Percentiles rank a stretch among this genome's conserved stretches.
These are phyloP conservation scores for Leucophenga montana DNA, from an alignment of 2,888 invertebrate species.

Conservation along the genomic window DNA sequence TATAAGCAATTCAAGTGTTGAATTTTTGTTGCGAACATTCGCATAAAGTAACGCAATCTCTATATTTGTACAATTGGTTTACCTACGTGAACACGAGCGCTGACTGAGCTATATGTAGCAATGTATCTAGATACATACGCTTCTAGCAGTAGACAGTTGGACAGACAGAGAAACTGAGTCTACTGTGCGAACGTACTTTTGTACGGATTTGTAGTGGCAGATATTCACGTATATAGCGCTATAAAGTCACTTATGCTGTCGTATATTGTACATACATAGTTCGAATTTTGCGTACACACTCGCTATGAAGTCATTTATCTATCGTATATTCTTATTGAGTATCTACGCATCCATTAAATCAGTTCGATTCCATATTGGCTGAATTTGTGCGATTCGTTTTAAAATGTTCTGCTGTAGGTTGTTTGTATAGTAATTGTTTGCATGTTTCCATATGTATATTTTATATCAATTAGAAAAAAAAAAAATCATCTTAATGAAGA, in stretches of 20 bases:
- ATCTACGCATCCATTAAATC: slow-evolving; percentile 9
- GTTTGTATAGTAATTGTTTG: no score
- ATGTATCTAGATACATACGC: slow-evolving; percentile 25
- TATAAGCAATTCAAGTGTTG: slow-evolving; percentile 18
- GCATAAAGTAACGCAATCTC: slow-evolving; percentile 49
- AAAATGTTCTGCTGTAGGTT: no score
- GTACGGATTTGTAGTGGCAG: not conserved
- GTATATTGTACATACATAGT: not conserved
- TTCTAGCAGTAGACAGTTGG: slow-evolving; percentile 17
- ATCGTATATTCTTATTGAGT: not conserved
- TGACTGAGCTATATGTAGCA: slow-evolving; percentile 6
- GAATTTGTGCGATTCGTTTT: no score
- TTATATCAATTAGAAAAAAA: no score
- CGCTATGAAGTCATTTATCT: not conserved
- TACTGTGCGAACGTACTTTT: not conserved
- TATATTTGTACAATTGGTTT: slow-evolving; percentile 56
- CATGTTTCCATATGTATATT: no score
- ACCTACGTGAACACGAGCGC: slow-evolving; percentile 27
- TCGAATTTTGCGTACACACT: not conserved
- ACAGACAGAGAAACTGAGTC: slow-evolving; percentile 4
- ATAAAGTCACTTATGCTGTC: not conserved
- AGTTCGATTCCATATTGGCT: not conserved
- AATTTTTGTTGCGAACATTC: slow-evolving; percentile 28
- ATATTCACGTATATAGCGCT: not conserved
- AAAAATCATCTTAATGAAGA: no score